Evolutionary conservation across 2,113 vertebrate genomes (phyloP), one percentile per base, ranked within the genome.

Genomic region (Macroglossus sobrinus): DNA sequence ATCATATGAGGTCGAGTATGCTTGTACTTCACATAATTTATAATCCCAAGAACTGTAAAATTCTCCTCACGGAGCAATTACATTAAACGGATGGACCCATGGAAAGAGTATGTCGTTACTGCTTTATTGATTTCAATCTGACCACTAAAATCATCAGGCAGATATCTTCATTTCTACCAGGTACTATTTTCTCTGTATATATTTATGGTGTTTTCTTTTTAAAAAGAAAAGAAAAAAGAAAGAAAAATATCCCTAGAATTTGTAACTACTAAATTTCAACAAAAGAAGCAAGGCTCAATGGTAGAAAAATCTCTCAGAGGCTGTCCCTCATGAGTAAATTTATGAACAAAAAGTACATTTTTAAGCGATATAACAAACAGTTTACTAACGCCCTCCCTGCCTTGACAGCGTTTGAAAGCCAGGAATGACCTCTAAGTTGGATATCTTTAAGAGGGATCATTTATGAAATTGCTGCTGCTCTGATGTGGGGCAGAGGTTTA

Each of bases 1-100:
- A 80, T 96, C 75, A 92, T 11, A 57, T 9, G 76, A 97, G 92
- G 78, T 15, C 88, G 78, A 95, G 55, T 57, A 76, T 96, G 74
- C 64, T 79, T 69, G 82, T 92, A 91, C 76, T 96, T 98, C 55
- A 68, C 38, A 35, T 40, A 64, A 40, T 59, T 81, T 53, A 95
- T 68, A 74, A 90, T 90, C 88, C 71, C 68, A 81, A 90, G 64
- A 87, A 89, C 93, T 91, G 61, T 0, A 11, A 63, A 90, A 57
- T 33, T 68, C n/a, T 57, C 81, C 33, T 88, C 53, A 90, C 64
- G 71, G 64, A 95, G 47, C 19, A 86, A 26, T 75, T 72, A 84
- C 66, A 86, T 45, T 94, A 94, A 95, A 96, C 38, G 16, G 28
- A 64, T 43, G 86, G 40, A 16, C 61, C 14, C 2, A 0, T 61